phyloP scores from a whole-genome alignment of 2,113 vertebrate genomes.

The Cyphomyrus plagiostoma region DNA sequence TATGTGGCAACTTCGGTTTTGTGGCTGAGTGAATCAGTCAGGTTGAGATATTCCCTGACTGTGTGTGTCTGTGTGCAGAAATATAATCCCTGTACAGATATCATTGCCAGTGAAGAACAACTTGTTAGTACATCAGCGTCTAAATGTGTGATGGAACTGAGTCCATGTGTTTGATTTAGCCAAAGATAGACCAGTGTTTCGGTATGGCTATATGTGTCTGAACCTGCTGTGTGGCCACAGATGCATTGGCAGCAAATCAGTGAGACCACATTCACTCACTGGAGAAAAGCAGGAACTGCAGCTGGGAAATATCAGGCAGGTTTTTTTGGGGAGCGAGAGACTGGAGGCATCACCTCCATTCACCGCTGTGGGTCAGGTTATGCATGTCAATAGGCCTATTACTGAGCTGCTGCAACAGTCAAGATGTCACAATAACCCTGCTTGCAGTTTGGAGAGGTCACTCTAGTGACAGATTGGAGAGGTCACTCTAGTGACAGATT shows the following conservation, averaged over 20 bases:
- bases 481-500: background rate
- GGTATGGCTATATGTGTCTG: background rate
- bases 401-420: background rate
- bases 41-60: constrained; percentile 26
- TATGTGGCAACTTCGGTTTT: constrained; percentile 35
- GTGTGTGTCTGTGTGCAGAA: constrained; percentile 30
- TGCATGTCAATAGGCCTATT: background rate
- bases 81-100: constrained; percentile 33
- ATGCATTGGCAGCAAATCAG: background rate
- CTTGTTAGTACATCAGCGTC: background rate
- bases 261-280: background rate
- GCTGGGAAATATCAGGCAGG: background rate
- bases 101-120: background rate
- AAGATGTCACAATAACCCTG: background rate
- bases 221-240: background rate
- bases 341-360: too few species aligned
- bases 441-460: background rate
- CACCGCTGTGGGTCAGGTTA: too few species aligned
- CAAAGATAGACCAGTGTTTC: background rate
- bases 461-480: background rate
- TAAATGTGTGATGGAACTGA: background rate
- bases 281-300: background rate
- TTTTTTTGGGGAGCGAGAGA: background rate
- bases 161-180: background rate
- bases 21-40: constrained; percentile 30